Evolutionary conservation across 2,113 vertebrate genomes (phyloP).

Genomic region (Bujurquina vittata): DNA sequence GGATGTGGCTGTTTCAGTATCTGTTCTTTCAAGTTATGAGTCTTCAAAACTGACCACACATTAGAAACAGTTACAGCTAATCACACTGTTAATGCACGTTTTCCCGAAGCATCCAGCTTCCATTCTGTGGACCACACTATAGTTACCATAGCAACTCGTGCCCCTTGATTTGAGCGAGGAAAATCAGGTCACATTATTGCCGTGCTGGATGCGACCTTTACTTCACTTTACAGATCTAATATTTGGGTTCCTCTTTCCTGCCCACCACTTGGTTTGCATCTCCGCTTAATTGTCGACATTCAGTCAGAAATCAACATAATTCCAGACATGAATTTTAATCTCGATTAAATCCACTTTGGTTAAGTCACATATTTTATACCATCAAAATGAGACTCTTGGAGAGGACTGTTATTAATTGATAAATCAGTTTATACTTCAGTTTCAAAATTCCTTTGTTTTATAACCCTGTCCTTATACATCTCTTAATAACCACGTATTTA

Average conservation of each 20-base stretch:
- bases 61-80: not conserved
- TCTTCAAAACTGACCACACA: not conserved
- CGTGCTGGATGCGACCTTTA: slow-evolving; percentile 33
- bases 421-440: not conserved
- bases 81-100: not conserved
- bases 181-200: slow-evolving; percentile 50
- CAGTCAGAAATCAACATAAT: slow-evolving; percentile 6
- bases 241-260: slow-evolving; percentile 2
- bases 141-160: slow-evolving; percentile 69
- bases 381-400: not conserved
- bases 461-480: not conserved
- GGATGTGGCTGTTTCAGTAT: not conserved
- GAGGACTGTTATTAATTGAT: not conserved
- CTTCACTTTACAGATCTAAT: slow-evolving; percentile 23
- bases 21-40: slow-evolving; percentile 1
- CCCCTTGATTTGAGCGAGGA: slow-evolving; percentile 31
- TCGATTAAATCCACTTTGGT: slow-evolving; percentile 13
- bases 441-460: not conserved
- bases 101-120: slow-evolving; percentile 4
- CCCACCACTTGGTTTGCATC: not conserved
- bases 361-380: not conserved
- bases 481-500: not conserved
- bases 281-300: not conserved
- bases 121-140: slow-evolving; percentile 7
- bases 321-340: slow-evolving; percentile 6